phyloP scores from a whole-genome alignment of 2,113 vertebrate species.

The Nothoprocta pentlandii region DNA sequence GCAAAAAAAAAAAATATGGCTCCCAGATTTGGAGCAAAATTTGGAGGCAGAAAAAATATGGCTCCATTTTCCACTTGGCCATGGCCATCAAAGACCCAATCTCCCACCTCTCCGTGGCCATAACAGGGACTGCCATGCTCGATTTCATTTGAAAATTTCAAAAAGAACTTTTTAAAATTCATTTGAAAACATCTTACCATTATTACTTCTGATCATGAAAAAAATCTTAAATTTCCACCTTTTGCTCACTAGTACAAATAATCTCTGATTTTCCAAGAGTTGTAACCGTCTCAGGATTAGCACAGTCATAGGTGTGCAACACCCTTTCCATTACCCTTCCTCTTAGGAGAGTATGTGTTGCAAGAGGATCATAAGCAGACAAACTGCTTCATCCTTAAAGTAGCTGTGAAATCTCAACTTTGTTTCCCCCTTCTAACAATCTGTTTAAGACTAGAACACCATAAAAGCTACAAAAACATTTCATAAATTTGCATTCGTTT shows the following conservation, averaged over 20 bases:
- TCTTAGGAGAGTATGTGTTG: not conserved
- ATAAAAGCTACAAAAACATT: not conserved
- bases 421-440: not conserved
- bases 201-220: not conserved
- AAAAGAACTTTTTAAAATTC: not conserved
- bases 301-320: not conserved
- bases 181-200: not conserved
- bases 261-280: not conserved
- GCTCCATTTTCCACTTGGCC: not conserved
- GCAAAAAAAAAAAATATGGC: no score
- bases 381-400: not conserved
- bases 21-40: not conserved
- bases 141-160: not conserved
- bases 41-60: no score
- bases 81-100: rapidly evolving
- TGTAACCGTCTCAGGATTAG: not conserved
- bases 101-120: not conserved
- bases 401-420: not conserved
- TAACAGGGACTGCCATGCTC: not conserved
- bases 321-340: no score
- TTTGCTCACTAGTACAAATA: not conserved
- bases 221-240: not conserved
- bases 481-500: not conserved
- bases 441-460: not conserved
- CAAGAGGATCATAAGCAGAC: not conserved